Percentiles rank a stretch among this genome's conserved stretches.
Conservation (phyloP, 2,888 invertebrate species). For the Beris morrisii region DNA sequence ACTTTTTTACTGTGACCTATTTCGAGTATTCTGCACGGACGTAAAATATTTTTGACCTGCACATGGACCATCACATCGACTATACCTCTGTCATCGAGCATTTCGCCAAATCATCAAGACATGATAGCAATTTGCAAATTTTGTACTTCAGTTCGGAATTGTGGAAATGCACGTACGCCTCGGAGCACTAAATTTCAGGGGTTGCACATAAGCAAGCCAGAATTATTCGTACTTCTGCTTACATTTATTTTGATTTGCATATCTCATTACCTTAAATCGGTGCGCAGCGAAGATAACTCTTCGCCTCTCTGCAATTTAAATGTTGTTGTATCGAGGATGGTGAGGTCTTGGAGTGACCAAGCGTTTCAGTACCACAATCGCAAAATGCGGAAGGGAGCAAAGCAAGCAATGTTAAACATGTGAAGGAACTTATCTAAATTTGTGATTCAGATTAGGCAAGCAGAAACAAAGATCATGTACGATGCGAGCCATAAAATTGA, state of each 20-base stretch:
- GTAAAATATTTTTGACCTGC: too few relatives aligned
- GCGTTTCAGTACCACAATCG: slow-evolving; percentile 5
- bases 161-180: slow-evolving; percentile 4
- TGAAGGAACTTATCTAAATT: slow-evolving; percentile 39
- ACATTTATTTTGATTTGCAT: slow-evolving; percentile 40
- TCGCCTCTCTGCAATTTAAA: slow-evolving; percentile 37
- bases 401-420: slow-evolving; percentile 38
- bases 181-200: slow-evolving; percentile 34
- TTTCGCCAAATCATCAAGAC: slow-evolving; percentile 29
- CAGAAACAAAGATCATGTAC: slow-evolving; percentile 25
- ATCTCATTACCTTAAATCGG: slow-evolving; percentile 38
- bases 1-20: too few relatives aligned
- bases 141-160: not conserved
- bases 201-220: slow-evolving; percentile 37
- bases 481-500: slow-evolving; percentile 13
- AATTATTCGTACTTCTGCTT: slow-evolving; percentile 40
- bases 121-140: slow-evolving; percentile 29
- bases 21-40: too few relatives aligned
- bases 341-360: not conserved
- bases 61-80: slow-evolving; percentile 26
- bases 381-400: slow-evolving; percentile 21
- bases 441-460: slow-evolving; percentile 38
- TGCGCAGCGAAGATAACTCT: slow-evolving; percentile 9
- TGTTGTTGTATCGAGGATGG: slow-evolving; percentile 27
- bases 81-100: slow-evolving; percentile 30